These are phyloP conservation scores for Peucedramus taeniatus DNA, from an alignment of 2,113 vertebrate species.

Conservation along the genomic window DNA sequence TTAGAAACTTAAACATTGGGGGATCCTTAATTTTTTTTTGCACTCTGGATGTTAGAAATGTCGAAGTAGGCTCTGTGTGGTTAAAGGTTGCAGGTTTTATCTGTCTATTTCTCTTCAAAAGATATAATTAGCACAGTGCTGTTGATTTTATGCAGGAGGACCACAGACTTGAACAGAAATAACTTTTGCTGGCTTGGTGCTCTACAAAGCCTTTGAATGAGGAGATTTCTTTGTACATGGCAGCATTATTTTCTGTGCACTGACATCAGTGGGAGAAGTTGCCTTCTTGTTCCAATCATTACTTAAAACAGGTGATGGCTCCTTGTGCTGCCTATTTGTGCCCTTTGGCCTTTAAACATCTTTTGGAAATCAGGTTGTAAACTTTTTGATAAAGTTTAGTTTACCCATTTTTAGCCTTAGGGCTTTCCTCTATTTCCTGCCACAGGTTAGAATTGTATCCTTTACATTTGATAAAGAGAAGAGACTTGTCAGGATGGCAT, in stretches of 20 bases:
- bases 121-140: background rate
- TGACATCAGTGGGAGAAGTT: background rate
- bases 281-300: background rate
- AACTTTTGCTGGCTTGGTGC: background rate
- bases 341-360: background rate
- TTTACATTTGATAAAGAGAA: background rate
- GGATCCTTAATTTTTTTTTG: background rate
- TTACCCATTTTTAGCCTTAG: background rate
- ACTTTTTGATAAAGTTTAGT: background rate
- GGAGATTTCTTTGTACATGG: background rate
- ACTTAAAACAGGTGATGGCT: background rate
- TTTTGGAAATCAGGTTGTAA: background rate
- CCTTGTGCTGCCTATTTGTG: background rate
- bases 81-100: background rate
- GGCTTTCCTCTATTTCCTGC: background rate
- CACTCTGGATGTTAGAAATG: background rate
- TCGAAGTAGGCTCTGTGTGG: background rate
- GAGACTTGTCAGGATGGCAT: background rate
- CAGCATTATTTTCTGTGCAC: background rate
- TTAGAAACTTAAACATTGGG: too few relatives aligned
- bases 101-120: background rate
- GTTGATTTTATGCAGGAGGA: background rate
- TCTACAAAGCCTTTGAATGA: background rate
- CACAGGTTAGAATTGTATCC: background rate
- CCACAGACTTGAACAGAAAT: background rate